Conservation (phyloP, 2,888 invertebrate species). For the Junonia oenone region DNA sequence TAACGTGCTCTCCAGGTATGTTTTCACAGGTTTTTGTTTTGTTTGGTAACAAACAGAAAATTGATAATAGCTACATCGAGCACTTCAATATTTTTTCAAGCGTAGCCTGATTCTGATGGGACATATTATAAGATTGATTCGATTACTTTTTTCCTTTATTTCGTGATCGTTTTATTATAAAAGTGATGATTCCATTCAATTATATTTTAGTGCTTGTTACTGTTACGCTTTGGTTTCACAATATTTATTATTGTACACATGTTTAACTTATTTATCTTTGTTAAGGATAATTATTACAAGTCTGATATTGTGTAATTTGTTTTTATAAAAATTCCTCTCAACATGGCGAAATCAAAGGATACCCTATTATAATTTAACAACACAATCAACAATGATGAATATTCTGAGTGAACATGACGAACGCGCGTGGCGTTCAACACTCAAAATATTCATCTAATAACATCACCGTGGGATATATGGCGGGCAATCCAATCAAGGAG, state of each 20-base stretch:
- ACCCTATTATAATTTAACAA: no score
- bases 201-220: background rate
- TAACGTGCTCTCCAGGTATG: slow-evolving; percentile 66
- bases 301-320: no score
- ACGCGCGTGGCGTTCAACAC: no score
- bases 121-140: background rate
- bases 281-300: no score
- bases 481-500: background rate
- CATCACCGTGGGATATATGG: no score
- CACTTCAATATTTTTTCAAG: slow-evolving; percentile 34
- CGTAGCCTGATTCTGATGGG: background rate
- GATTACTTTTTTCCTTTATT: background rate
- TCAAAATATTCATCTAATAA: no score
- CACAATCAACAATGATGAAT: no score
- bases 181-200: background rate
- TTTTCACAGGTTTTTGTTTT: slow-evolving; percentile 67
- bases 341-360: no score
- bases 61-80: slow-evolving; percentile 72
- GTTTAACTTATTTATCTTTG: no score
- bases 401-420: no score
- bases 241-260: background rate
- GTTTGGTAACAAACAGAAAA: slow-evolving; percentile 66
- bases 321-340: no score
- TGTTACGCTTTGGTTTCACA: background rate
- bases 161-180: slow-evolving; percentile 3